Evolutionary conservation across 2,113 vertebrate species (phyloP).

Genomic region (Thalassoma bifasciatum): DNA sequence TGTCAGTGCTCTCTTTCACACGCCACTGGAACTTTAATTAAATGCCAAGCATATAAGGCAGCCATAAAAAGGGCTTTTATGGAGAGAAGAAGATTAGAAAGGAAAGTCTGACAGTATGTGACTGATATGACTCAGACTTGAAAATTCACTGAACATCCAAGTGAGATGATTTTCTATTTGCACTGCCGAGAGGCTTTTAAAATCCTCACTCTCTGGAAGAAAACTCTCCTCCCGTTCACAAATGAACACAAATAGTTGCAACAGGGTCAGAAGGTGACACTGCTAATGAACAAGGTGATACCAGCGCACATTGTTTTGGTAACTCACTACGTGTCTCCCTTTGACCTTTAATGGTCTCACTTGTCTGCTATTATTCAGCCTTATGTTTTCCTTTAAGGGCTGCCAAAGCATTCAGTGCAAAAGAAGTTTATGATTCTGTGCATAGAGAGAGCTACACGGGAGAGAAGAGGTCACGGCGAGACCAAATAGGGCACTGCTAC

Average conservation of each 20-base stretch:
- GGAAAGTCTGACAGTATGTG: constrained; percentile 41
- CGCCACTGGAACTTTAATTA: constrained; percentile 69
- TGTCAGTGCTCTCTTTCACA: constrained; percentile 56
- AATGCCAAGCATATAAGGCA: constrained; percentile 61
- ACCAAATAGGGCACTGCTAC: constrained; percentile 30
- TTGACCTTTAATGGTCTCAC: constrained; percentile 48
- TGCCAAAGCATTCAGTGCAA: constrained; percentile 17
- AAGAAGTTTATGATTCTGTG: constrained; percentile 44
- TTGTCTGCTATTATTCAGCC: constrained; percentile 34
- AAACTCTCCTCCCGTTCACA: constrained; percentile 2
- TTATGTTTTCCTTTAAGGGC: constrained; percentile 26
- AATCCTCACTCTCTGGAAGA: neutral
- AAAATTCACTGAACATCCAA: constrained; percentile 17
- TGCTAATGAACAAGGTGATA: constrained; percentile 40
- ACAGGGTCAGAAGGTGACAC: constrained; percentile 9
- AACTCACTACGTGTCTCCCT: constrained; percentile 23
- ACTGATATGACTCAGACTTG: constrained; percentile 41
- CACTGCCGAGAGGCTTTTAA: neutral
- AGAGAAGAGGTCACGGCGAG: constrained; percentile 40
- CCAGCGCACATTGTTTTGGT: constrained; percentile 7
- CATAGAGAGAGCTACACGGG: constrained; percentile 40
- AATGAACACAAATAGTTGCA: constrained; percentile 30
- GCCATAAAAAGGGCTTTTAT: constrained; percentile 48
- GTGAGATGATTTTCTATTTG: constrained; percentile 16
- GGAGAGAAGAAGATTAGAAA: constrained; percentile 47